A percentile compares a stretch with the other conserved stretches of the same genome.
These are phyloP conservation scores for Philopotamus ludificatus DNA, from an alignment of 1,140 invertebrate species.

Conservation along the genomic window DNA sequence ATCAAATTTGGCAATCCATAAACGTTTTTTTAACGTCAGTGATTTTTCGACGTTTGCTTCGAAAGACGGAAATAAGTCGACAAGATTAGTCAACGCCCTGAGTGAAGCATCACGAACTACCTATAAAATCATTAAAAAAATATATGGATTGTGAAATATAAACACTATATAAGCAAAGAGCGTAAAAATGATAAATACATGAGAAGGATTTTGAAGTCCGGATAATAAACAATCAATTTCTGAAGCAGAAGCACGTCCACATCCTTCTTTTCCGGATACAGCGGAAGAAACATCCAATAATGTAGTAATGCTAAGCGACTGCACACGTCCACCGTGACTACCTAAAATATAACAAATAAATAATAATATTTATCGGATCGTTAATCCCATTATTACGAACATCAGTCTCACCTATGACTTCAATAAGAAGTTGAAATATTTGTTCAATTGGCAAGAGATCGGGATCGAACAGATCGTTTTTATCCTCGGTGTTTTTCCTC, in stretches of 20 bases:
- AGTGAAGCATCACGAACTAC: conserved; percentile 80
- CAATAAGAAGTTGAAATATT: conserved; percentile 77
- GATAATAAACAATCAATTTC: conserved; percentile 77
- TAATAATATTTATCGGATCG: neutral
- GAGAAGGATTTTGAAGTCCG: conserved; percentile 68
- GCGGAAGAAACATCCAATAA: conserved; percentile 75
- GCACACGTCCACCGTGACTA: conserved; percentile 65
- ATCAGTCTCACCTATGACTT: conserved; percentile 68
- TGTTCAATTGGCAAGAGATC: conserved; percentile 74
- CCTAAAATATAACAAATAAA: conserved; percentile 46
- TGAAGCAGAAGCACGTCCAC: conserved; percentile 58
- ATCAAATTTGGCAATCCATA: conserved; percentile 81
- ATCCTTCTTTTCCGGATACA: conserved; percentile 63
- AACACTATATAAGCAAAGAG: neutral
- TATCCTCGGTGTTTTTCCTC: conserved; percentile 51
- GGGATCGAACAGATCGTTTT: conserved; percentile 65
- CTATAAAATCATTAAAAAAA: conserved; percentile 43
- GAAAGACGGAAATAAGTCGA: conserved; percentile 63
- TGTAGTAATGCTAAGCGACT: conserved; percentile 73
- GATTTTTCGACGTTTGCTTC: conserved; percentile 61
- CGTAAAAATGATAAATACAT: conserved; percentile 41
- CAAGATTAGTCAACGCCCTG: conserved; percentile 68
- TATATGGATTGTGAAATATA: neutral
- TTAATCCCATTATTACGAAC: neutral
- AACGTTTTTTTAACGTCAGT: conserved; percentile 64